These are phyloP conservation scores for Chondrilla cf. caribensis DNA, from an alignment of 37 sponge, comb jelly and placozoan genomes.

Conservation along the genomic window DNA sequence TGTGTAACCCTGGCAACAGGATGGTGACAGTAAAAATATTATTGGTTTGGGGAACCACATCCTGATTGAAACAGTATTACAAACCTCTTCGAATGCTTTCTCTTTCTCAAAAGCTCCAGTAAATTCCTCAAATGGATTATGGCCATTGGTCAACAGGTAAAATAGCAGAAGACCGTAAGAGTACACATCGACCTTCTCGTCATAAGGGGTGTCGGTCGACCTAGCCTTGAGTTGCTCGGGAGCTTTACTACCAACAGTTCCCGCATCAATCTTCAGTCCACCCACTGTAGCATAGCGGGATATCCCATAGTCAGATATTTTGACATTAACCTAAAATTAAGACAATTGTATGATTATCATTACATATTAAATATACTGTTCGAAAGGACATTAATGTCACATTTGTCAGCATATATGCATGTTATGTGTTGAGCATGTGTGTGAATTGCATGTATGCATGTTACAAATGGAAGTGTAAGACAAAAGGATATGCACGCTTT, in stretches of 20 bases:
- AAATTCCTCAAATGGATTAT: conserved; percentile 71
- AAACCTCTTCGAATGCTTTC: conserved; percentile 59
- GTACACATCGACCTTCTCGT: conserved; percentile 67
- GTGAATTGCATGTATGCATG: background rate
- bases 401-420: no score
- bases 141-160: conserved; percentile 62
- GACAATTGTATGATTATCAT: no score
- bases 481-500: no score
- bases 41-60: background rate
- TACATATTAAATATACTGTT: no score
- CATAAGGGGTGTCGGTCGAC: conserved; percentile 46
- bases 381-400: no score
- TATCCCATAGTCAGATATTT: conserved; percentile 86
- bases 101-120: conserved; percentile 50
- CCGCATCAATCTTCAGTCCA: conserved; percentile 59
- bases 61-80: background rate
- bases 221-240: conserved; percentile 64
- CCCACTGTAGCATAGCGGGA: conserved; percentile 64
- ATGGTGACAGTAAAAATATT: background rate
- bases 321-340: conserved; percentile 61
- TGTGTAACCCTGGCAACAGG: conserved; percentile 45
- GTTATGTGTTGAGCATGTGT: no score
- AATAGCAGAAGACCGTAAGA: conserved; percentile 63
- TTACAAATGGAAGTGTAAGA: background rate
- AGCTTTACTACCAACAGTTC: conserved; percentile 80